Base-by-base conservation (phyloP, 92 coral and sea anemone species). In the Phymanthus crucifer region DNA sequence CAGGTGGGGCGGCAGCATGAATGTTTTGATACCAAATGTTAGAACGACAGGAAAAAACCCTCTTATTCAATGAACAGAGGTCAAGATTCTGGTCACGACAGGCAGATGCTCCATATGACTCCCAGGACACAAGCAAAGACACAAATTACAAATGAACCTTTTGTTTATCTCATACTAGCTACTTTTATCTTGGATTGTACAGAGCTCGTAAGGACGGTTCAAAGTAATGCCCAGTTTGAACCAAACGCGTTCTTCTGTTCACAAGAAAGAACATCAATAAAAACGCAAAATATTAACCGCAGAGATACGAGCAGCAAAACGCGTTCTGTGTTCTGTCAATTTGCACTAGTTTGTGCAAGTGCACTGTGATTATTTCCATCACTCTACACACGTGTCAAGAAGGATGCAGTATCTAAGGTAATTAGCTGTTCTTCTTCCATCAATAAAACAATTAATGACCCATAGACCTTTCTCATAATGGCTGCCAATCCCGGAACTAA, bases 241-340 rank as follows among this genome's bases (percentile, higher is more conserved):
- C 57, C 57, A 54, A 54, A 43, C 48, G 48, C 64, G 64, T 29
- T 10, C 2, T 29, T 54, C 64, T 54, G 64, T 54, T 54, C 11
- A 54, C 64, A 54, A 54, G 64, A 54, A 21, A 54, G 64, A 21
- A 54, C 64, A 54, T 54, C 64, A 54, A 54, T 54, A 54, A 54
- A 54, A 54, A 54, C 24, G 27, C 64, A 54, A 54, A 54, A 54
- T 54, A 54, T 54, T 21, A 54, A 54, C 64, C 21, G 64, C 64
- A 54, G 26, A 54, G 64, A 54, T 24, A 21, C 27, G n/a, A 54
- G n/a, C 64, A 54, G 64, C 7, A 27, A 54, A 54, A 54, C 64
- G 64, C 64, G 64, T 54, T 24, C 16, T 26, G 27, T 54, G 64
- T 54, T 54, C 14, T 21, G 64, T 24, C 64, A 26, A 24, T 54